Base-by-base conservation (phyloP, 2,888 invertebrate species). In the Clostera curtula region DNA sequence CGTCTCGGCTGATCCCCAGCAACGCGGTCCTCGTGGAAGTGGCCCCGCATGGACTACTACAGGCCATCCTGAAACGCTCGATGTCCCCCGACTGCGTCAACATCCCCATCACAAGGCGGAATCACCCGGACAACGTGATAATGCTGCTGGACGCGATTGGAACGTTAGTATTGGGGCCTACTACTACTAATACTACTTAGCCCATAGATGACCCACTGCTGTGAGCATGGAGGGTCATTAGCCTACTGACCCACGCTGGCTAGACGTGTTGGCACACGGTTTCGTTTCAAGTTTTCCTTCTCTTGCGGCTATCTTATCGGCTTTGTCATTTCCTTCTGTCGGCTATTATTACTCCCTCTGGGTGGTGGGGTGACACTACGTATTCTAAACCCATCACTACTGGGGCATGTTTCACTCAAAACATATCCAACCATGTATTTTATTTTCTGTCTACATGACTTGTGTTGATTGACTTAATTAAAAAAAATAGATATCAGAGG, bases 11-110 rank as follows among this genome's bases (percentile, higher is more conserved):
- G 53, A 88, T 96, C 25, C 95, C 94, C 0, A 76, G 85, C 11
- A 88, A 93, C 56, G 93, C 95, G 0, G 85, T 95, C 19, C 85
- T 90, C 10, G 89, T 96, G 35, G 96, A 96, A 69, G 88, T 96
- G 36, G 95, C 95, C 0, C 95, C 96, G 0, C 95, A 96, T 56
- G 90, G 93, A 11, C 82, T 96, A 10, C 84, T 96, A 29, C 95
- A 95, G 28, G 58, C 63, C 4, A 61, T 63, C 19, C 53, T 96
- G 8, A 91, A 91, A 55, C 83, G 93, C 25, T 90, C 92, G 0
- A 67, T 95, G 12, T 69, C 76, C 12, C 53, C 85, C 2, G 85
- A 84, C 8, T 88, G 89, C 36, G 84, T 77, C 3, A 89, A 91
- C 54, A 83, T 94, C 19, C 86, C 92, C 0, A 73, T 95, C 11